Percentiles rank a stretch among this genome's conserved stretches.
Evolutionary conservation across 2,888 invertebrate species (phyloP).

Genomic region (Volucella inflata): DNA sequence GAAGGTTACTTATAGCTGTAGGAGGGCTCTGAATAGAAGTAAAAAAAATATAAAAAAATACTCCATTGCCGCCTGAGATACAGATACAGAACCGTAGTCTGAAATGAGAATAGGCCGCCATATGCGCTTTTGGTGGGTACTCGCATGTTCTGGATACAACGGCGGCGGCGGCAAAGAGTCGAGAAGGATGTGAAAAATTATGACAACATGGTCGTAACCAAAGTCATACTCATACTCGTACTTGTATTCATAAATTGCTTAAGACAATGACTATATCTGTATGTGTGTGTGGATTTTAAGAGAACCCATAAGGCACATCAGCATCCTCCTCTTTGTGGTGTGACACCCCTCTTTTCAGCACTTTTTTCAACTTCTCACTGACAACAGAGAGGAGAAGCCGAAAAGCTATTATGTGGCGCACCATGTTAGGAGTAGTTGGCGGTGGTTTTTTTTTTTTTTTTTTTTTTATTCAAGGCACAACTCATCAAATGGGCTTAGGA

Average conservation of each 20-base stretch:
- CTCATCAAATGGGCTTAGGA: conserved; percentile 37
- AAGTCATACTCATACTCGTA: no score
- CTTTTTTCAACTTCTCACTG: conserved; percentile 19
- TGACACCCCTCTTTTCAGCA: background rate
- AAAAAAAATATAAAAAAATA: background rate
- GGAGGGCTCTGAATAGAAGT: background rate
- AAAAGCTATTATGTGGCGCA: conserved; percentile 62
- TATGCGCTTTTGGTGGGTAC: conserved; percentile 36
- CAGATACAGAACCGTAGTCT: no score
- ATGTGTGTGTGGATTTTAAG: background rate
- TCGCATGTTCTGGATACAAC: no score
- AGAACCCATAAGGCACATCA: conserved; percentile 17
- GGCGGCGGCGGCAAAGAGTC: background rate
- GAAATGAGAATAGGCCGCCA: conserved; percentile 16
- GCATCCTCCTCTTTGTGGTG: conserved; percentile 23
- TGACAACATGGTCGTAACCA: conserved; percentile 44
- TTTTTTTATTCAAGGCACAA: conserved; percentile 17
- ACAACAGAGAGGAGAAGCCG: conserved; percentile 30
- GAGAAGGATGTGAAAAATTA: conserved; percentile 65
- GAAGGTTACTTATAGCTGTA: conserved; percentile 63
- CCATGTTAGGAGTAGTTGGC: conserved; percentile 52
- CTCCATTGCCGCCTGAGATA: background rate
- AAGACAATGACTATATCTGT: conserved; percentile 58
- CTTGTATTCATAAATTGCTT: conserved; percentile 68
- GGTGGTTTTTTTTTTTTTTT: conserved; percentile 35